Evolutionary conservation across 2,113 vertebrate genomes (phyloP).

Genomic region (Saccopteryx leptura): DNA sequence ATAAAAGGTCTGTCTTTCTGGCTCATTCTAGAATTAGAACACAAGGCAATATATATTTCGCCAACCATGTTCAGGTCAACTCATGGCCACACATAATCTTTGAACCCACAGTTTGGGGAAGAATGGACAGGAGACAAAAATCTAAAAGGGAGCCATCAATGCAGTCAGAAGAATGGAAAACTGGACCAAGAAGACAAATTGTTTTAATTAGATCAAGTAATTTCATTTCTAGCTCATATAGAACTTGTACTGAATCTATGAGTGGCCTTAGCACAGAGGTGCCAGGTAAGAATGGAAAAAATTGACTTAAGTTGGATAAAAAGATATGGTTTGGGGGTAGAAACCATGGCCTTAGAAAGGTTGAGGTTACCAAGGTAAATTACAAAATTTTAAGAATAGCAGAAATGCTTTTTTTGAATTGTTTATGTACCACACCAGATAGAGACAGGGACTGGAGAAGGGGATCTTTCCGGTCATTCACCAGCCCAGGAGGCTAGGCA

Average conservation of each 20-base stretch:
- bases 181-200: background rate
- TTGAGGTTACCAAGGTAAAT: background rate
- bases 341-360: background rate
- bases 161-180: background rate
- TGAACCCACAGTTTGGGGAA: background rate
- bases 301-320: background rate
- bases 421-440: background rate
- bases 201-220: background rate
- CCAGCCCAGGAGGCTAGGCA: conserved; percentile 53
- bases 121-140: conserved; percentile 11
- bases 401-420: conserved; percentile 37
- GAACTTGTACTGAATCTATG: background rate
- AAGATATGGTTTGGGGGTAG: background rate
- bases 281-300: background rate
- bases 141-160: background rate
- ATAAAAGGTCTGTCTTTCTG: background rate
- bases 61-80: background rate
- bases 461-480: conserved; percentile 37
- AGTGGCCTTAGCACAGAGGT: background rate
- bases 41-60: background rate
- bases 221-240: background rate
- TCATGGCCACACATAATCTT: background rate
- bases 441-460: background rate
- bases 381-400: background rate
- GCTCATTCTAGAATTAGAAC: background rate